phyloP scores from a whole-genome alignment of 2,888 invertebrate species.

The Drosophila meridiana region DNA sequence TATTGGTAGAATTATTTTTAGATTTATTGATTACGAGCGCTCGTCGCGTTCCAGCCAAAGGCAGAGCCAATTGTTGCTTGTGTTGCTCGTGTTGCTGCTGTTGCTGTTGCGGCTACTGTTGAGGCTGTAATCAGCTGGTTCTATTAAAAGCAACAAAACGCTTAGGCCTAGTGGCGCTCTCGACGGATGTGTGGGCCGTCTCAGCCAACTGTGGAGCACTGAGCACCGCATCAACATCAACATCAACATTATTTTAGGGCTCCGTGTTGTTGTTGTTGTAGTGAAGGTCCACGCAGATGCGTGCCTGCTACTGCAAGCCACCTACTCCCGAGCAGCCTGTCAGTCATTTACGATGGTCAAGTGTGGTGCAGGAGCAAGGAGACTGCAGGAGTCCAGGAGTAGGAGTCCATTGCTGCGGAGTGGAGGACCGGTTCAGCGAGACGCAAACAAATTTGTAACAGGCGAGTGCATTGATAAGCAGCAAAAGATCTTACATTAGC shows the following conservation, averaged over 20 bases:
- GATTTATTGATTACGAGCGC: constrained; percentile 82
- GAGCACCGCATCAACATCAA: constrained; percentile 55
- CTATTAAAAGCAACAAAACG: constrained; percentile 79
- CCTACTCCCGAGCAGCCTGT: constrained; percentile 57
- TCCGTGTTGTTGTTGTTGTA: constrained; percentile 31
- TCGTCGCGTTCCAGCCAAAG: constrained; percentile 68
- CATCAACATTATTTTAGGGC: constrained; percentile 40
- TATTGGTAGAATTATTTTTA: constrained; percentile 84
- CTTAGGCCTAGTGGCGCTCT: constrained; percentile 78
- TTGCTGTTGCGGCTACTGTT: constrained; percentile 37
- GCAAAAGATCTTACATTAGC: constrained; percentile 74
- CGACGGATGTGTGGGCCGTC: constrained; percentile 59
- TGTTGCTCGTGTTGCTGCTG: constrained; percentile 43
- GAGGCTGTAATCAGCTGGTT: constrained; percentile 71
- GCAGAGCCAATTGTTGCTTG: constrained; percentile 56
- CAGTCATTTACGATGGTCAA: constrained; percentile 62
- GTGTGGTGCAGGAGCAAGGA: constrained; percentile 51
- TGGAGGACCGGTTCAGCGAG: constrained; percentile 23
- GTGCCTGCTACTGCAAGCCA: constrained; percentile 71
- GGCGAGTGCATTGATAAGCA: constrained; percentile 66
- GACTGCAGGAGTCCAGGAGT: constrained; percentile 17
- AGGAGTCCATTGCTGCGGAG: not conserved
- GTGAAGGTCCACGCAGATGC: constrained; percentile 57
- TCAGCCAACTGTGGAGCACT: constrained; percentile 35
- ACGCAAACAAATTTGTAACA: constrained; percentile 51